phyloP scores from a whole-genome alignment of 2,888 invertebrate species.

The Nasonovia ribisnigri region DNA sequence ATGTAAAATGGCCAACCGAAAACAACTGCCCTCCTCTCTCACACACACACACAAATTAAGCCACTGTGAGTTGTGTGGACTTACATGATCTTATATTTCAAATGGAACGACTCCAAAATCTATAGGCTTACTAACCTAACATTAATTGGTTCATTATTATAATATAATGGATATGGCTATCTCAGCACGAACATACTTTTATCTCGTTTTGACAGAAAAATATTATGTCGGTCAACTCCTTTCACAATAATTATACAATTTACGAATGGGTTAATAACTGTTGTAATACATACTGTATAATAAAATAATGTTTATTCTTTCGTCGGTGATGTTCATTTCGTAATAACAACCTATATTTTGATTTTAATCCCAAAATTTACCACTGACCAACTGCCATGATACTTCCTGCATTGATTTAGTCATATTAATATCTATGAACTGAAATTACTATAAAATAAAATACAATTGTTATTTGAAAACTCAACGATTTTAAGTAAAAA shows the following conservation, averaged over 20 bases:
- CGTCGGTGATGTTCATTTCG: background rate
- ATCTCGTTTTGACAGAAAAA: background rate
- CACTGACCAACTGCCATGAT: background rate
- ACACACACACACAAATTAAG: too few relatives aligned
- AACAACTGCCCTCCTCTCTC: too few relatives aligned
- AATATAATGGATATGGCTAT: background rate
- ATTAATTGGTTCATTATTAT: background rate
- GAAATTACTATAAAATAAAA: background rate
- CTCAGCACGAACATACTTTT: background rate
- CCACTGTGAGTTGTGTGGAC: too few relatives aligned
- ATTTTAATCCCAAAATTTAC: background rate
- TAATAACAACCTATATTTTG: too few relatives aligned
- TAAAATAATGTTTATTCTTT: background rate
- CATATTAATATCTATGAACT: background rate
- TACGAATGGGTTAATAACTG: background rate
- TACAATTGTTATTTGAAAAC: background rate
- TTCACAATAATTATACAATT: background rate
- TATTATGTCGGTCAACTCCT: too few relatives aligned
- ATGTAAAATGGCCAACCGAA: too few relatives aligned
- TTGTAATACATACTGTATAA: background rate
- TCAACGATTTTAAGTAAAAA: background rate
- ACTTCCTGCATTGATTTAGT: rapidly evolving
- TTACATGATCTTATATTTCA: too few relatives aligned
- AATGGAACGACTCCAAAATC: too few relatives aligned
- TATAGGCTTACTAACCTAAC: too few relatives aligned